A percentile compares a stretch with the other conserved stretches of the same genome.
Evolutionary conservation across 2,113 vertebrate species (phyloP).

Genomic region (Alethe diademata): DNA sequence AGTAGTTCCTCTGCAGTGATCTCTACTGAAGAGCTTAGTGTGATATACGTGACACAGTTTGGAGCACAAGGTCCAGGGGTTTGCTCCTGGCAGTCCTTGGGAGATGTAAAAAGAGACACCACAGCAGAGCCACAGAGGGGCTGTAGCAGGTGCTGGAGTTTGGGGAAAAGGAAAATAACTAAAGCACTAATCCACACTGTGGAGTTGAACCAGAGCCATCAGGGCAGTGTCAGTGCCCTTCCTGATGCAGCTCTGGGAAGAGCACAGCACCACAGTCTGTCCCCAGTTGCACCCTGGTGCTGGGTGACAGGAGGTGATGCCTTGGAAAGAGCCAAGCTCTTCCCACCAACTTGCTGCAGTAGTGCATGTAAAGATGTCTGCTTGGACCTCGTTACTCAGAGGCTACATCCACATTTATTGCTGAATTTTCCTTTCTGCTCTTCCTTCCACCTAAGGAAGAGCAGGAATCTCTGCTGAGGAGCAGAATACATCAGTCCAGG

Average conservation of each 20-base stretch:
- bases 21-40: background rate
- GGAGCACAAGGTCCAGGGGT: background rate
- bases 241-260: background rate
- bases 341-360: rapidly evolving
- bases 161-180: background rate
- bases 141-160: background rate
- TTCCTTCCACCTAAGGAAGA: background rate
- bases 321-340: background rate
- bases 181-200: rapidly evolving
- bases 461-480: background rate
- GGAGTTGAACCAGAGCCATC: background rate
- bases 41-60: background rate
- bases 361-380: rapidly evolving
- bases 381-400: background rate
- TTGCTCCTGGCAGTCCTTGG: background rate
- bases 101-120: background rate
- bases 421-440: background rate
- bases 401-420: background rate
- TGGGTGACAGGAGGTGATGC: background rate
- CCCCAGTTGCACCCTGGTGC: background rate
- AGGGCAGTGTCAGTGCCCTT: rapidly evolving
- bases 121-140: background rate
- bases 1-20: background rate
- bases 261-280: background rate
- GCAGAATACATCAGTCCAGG: background rate